A percentile compares a stretch with the other conserved stretches of the same genome.
Conservation (phyloP, 2,888 invertebrate species). For the Aleiodes alternator region DNA sequence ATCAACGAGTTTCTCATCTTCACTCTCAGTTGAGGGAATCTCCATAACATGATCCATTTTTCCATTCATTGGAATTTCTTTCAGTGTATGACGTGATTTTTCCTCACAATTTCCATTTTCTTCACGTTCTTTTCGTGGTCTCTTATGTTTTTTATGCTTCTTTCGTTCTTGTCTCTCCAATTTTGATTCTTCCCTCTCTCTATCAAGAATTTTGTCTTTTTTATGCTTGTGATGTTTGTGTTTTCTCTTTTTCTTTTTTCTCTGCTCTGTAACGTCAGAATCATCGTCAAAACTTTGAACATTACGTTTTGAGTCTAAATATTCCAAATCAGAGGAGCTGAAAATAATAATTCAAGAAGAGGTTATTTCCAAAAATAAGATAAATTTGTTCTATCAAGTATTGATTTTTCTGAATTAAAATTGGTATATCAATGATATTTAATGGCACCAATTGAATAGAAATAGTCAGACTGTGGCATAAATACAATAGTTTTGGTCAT, state of each 20-base stretch:
- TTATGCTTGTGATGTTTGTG: constrained; percentile 74
- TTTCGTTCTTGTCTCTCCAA: constrained; percentile 67
- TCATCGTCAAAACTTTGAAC: constrained; percentile 65
- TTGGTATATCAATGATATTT: constrained; percentile 4
- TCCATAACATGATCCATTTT: constrained; percentile 68
- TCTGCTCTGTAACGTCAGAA: constrained; percentile 66
- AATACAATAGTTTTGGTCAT: background rate
- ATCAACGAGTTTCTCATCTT: constrained; percentile 72
- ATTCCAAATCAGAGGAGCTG: constrained; percentile 68
- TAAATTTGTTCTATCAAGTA: background rate
- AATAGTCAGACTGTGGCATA: background rate
- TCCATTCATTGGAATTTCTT: constrained; percentile 61
- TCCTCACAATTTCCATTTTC: constrained; percentile 68
- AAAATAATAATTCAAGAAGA: constrained; percentile 9
- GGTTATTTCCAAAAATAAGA: background rate
- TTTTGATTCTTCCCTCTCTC: constrained; percentile 60
- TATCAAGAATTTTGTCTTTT: constrained; percentile 70
- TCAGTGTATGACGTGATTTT: constrained; percentile 50
- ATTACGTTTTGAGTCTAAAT: constrained; percentile 64
- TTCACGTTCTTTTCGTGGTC: constrained; percentile 66
- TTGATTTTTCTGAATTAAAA: constrained; percentile 15
- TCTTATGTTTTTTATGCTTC: constrained; percentile 73
- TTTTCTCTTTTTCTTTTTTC: constrained; percentile 72
- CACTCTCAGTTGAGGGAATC: constrained; percentile 71
- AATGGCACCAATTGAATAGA: background rate